Evolutionary conservation across 2,888 invertebrate genomes (phyloP), one percentile per base, ranked within the genome.

Genomic region (Calephelis perditalis): DNA sequence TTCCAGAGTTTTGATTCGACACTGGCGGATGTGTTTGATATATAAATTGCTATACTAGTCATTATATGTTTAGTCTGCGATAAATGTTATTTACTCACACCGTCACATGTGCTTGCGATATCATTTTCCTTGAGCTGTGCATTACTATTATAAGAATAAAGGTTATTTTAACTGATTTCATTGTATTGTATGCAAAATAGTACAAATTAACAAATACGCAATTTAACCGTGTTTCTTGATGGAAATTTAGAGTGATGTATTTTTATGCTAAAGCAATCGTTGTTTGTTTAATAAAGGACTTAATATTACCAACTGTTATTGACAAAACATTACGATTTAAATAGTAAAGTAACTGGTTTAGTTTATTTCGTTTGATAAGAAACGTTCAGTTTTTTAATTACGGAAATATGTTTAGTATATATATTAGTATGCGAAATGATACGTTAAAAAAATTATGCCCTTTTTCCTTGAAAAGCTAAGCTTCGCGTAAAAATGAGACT

Each of bases 81-180:
- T 62, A 62, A 62, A 59, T 57, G 49, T 49, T 62, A 58, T 56
- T 62, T 62, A 58, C 57, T 37, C 44, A 46, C 57, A 46, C 56
- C 26, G 26, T 26, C 26, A 26, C 26, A 26, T 26, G 60, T 56
- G 43, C 40, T 69, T 54, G 57, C 45, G 10, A 47, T 62, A 56
- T 49, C 49, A 54, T 11, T 26, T 26, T 36, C 7, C 11, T 1
- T 11, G n/a, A 6, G 11, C 7, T 54, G 54, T 35, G 54, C n/a
- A 35, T n/a, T 54, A 54, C 11, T 11, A n/a, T 7, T 1, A 7
- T 54, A 11, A 35, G 11, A 35, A 35, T 54, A 54, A 36, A 35
- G 54, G 36, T 35, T 54, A 54, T 54, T 54, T 54, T 54, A 36
- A 54, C 11, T 49, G 7, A 52, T 10, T 36, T 54, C 52, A 35